phyloP scores from a whole-genome alignment of 2,797 vertebrate species.

The Melanogrammus aeglefinus region DNA sequence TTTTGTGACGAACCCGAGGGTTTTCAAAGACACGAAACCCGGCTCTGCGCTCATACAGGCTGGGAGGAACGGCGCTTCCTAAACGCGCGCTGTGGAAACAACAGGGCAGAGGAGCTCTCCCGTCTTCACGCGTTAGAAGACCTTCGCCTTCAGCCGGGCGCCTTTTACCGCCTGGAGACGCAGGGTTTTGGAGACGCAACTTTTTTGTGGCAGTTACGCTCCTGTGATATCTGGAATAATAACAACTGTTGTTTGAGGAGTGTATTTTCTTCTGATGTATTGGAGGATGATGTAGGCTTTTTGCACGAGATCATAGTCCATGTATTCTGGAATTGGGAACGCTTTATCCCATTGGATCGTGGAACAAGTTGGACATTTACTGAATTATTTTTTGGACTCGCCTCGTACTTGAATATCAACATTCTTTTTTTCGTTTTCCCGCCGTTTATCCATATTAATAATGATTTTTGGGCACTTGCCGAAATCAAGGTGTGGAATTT shows the following conservation, averaged over 20 bases:
- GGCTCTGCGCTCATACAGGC: constrained; percentile 9
- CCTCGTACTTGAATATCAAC: not conserved
- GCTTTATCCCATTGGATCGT: not conserved
- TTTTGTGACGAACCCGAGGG: constrained; percentile 71
- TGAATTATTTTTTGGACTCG: constrained; percentile 22
- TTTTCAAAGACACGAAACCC: constrained; percentile 32
- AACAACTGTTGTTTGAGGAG: constrained; percentile 6
- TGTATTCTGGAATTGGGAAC: constrained; percentile 34
- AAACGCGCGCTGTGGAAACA: not conserved
- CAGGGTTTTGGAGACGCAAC: constrained; percentile 37
- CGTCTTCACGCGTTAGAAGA: constrained; percentile 41
- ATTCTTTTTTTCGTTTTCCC: not conserved
- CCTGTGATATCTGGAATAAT: constrained; percentile 43
- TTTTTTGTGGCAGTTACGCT: constrained; percentile 31
- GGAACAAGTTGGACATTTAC: constrained; percentile 38
- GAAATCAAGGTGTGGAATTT: constrained; percentile 57
- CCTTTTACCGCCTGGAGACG: not conserved
- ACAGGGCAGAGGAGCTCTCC: constrained; percentile 23
- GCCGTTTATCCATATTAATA: constrained; percentile 12
- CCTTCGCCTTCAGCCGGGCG: constrained; percentile 40
- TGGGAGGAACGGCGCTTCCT: not conserved
- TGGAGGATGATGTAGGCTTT: constrained; percentile 20
- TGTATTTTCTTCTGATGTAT: constrained; percentile 13
- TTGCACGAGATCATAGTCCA: constrained; percentile 40
- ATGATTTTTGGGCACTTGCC: constrained; percentile 61